Conservation (phyloP, 2,797 vertebrate species). For the Enteromius unitaeniatus region DNA sequence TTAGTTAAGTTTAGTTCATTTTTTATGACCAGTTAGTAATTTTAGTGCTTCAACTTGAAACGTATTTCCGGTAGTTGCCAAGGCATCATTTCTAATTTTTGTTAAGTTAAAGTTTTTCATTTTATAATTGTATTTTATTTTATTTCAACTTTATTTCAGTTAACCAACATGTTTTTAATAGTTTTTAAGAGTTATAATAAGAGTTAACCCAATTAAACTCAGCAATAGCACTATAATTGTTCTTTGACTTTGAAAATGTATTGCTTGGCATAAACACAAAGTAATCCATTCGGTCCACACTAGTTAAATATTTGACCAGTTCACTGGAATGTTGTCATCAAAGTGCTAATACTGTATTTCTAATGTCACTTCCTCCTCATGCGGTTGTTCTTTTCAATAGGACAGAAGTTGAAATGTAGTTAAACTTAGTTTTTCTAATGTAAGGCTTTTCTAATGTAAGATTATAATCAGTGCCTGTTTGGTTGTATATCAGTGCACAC, state of each 20-base stretch:
- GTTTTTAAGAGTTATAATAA: neutral
- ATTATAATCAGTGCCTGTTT: neutral
- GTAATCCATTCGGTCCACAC: neutral
- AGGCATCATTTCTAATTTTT: no score
- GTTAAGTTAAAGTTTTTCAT: neutral
- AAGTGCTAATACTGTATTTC: neutral
- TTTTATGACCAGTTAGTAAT: neutral
- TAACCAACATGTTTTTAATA: neutral
- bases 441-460: neutral
- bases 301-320: slow-evolving; percentile 14
- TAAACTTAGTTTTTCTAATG: neutral
- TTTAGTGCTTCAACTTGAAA: neutral
- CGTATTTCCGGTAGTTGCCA: neutral
- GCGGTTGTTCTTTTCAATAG: neutral
- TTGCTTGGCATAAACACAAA: neutral
- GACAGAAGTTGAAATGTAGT: neutral
- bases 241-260: slow-evolving; percentile 5
- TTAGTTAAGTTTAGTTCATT: neutral
- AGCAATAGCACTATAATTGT: neutral
- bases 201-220: neutral
- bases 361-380: neutral
- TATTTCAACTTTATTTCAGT: neutral
- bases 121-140: neutral
- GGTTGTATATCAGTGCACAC: neutral
- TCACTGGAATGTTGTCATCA: neutral